These are phyloP conservation scores for Platycheirus rosarum DNA, from an alignment of 2,888 invertebrate genomes.

Conservation along the genomic window DNA sequence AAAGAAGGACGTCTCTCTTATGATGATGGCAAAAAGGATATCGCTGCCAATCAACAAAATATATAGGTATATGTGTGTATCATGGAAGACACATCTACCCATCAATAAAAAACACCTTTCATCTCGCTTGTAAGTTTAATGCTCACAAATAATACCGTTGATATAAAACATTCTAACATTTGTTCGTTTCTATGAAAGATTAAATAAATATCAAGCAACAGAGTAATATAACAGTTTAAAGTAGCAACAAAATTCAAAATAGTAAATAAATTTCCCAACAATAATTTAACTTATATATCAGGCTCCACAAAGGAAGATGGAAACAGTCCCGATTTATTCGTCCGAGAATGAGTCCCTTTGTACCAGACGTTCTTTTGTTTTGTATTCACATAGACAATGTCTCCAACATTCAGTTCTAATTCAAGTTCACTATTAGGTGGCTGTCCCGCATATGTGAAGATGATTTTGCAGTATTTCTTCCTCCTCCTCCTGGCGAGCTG, in stretches of 20 bases:
- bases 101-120: too few species aligned
- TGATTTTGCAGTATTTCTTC: constrained; percentile 78
- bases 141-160: too few species aligned
- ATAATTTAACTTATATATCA: too few species aligned
- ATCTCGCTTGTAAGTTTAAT: too few species aligned
- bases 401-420: constrained; percentile 93
- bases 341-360: constrained; percentile 94
- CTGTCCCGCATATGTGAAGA: constrained; percentile 83
- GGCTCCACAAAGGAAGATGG: constrained; percentile 96
- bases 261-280: constrained; percentile 73
- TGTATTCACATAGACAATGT: constrained; percentile 94
- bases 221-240: constrained; percentile 10
- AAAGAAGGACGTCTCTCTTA: too few species aligned
- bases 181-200: too few species aligned
- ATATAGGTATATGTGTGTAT: too few species aligned
- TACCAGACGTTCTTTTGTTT: constrained; percentile 98
- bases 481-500: constrained; percentile 67
- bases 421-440: constrained; percentile 97
- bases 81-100: too few species aligned
- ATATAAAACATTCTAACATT: too few species aligned
- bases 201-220: too few species aligned
- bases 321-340: constrained; percentile 96
- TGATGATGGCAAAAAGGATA: too few species aligned
- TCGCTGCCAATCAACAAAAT: too few species aligned
- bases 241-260: constrained; percentile 3